phyloP scores from a whole-genome alignment of 2,113 vertebrate species.

The Martes martes region DNA sequence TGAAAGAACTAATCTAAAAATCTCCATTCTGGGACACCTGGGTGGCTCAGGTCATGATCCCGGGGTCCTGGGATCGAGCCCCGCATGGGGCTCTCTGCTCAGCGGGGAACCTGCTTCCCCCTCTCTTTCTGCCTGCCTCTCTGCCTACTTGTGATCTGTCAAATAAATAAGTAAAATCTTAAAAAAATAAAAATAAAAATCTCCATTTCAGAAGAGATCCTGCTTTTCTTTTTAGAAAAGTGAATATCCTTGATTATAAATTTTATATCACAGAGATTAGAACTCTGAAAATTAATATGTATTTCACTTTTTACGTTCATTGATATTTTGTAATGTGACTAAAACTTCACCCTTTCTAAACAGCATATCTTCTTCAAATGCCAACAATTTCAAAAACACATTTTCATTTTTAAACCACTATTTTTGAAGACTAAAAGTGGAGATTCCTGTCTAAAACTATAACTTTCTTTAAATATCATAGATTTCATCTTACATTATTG shows the following conservation, averaged over 20 bases:
- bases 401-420: not conserved
- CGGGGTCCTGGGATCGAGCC: too few relatives aligned
- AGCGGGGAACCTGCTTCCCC: too few relatives aligned
- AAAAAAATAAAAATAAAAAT: constrained; percentile 25
- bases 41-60: too few relatives aligned
- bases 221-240: constrained; percentile 67
- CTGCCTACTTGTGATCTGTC: too few relatives aligned
- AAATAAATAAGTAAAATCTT: too few relatives aligned
- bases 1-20: constrained; percentile 71
- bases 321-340: constrained; percentile 36
- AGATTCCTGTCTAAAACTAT: constrained; percentile 52
- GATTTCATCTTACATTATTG: not conserved
- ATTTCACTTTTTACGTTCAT: constrained; percentile 59
- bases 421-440: constrained; percentile 6
- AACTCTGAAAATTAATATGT: constrained; percentile 68
- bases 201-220: constrained; percentile 70
- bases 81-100: too few relatives aligned
- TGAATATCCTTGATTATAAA: constrained; percentile 66
- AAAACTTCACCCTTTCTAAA: constrained; percentile 61
- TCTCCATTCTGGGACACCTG: constrained; percentile 54
- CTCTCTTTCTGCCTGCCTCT: too few relatives aligned
- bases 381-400: not conserved
- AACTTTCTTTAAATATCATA: constrained; percentile 48
- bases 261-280: constrained; percentile 72
- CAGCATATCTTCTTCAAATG: constrained; percentile 64